Evolutionary conservation across 2,113 vertebrate genomes (phyloP).

Genomic region (Paralichthys olivaceus): DNA sequence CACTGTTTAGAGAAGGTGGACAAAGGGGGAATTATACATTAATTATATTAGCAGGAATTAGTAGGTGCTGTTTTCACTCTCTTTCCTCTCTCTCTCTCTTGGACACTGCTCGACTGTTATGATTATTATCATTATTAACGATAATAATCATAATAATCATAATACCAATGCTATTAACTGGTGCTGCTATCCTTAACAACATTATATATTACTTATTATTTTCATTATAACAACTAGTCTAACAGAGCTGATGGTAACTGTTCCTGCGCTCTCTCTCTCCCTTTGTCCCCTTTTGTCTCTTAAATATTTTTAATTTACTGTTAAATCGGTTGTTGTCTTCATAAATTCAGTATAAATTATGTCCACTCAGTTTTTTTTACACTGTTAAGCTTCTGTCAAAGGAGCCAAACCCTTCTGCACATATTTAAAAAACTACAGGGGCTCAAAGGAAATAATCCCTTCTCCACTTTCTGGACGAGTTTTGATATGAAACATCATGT

Average conservation of each 20-base stretch:
- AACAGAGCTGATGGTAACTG: too few relatives aligned
- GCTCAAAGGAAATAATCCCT: background rate
- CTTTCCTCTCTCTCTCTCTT: too few relatives aligned
- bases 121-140: too few relatives aligned
- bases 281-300: background rate
- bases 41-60: background rate
- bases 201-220: too few relatives aligned
- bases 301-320: background rate
- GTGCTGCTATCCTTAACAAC: too few relatives aligned
- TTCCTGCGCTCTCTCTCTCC: too few relatives aligned
- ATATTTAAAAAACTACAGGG: background rate
- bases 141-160: too few relatives aligned
- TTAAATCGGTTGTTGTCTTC: background rate
- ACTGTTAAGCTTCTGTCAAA: background rate
- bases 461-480: background rate
- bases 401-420: background rate
- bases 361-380: background rate
- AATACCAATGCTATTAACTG: too few relatives aligned
- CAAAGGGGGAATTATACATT: background rate
- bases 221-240: too few relatives aligned
- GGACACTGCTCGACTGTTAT: background rate
- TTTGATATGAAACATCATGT: background rate
- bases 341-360: background rate
- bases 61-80: too few relatives aligned
- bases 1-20: background rate